A percentile compares a stretch with the other conserved stretches of the same genome.
phyloP scores from a whole-genome alignment of 1,140 invertebrate genomes.

The Sminthurinus signatus region DNA sequence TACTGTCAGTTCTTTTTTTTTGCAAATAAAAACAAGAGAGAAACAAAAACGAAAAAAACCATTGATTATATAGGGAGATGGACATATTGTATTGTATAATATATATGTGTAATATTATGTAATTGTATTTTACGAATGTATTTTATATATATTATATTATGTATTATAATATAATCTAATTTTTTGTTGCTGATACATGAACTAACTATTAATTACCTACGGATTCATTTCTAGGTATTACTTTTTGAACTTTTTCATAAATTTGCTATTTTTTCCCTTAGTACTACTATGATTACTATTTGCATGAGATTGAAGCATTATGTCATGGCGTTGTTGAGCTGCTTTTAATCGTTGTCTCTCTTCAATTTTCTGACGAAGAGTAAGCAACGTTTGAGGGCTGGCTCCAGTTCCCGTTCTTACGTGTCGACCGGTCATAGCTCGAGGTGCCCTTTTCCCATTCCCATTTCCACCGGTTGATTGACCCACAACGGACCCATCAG shows the following conservation, averaged over 20 bases:
- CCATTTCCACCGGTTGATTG: constrained; percentile 26
- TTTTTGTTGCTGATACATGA: too few relatives aligned
- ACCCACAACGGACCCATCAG: constrained; percentile 42
- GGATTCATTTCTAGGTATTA: constrained; percentile 1
- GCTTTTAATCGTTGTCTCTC: constrained; percentile 47
- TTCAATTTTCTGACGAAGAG: constrained; percentile 49
- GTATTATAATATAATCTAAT: too few relatives aligned
- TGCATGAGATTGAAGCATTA: constrained; percentile 23
- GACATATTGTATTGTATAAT: too few relatives aligned
- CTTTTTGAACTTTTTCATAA: constrained; percentile 25
- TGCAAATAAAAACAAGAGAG: too few relatives aligned
- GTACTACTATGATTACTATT: constrained; percentile 7
- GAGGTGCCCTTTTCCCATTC: constrained; percentile 45
- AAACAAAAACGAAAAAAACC: too few relatives aligned
- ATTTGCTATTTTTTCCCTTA: constrained; percentile 24
- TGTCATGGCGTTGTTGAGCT: constrained; percentile 33
- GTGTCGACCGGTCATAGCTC: constrained; percentile 49
- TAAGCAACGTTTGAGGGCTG: constrained; percentile 47
- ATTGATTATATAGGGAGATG: too few relatives aligned
- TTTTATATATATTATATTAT: too few relatives aligned
- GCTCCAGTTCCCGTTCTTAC: constrained; percentile 51
- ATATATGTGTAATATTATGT: too few relatives aligned
- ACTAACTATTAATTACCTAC: too few relatives aligned
- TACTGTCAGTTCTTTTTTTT: too few relatives aligned
- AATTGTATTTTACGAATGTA: too few relatives aligned